phyloP scores from a whole-genome alignment of 2,113 vertebrate genomes.

The Gadus macrocephalus region DNA sequence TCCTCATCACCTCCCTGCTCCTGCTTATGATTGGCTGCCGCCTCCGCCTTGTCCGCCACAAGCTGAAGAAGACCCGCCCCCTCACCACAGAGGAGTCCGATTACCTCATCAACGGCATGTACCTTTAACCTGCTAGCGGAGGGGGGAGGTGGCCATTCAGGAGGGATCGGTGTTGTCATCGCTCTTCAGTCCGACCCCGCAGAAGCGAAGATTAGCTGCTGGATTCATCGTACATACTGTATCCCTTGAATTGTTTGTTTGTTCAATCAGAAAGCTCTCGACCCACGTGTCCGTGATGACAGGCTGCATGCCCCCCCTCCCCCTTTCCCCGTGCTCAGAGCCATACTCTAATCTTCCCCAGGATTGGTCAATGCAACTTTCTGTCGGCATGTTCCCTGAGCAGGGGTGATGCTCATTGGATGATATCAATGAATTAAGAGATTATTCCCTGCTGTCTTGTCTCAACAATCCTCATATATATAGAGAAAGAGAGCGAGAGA shows the following conservation, averaged over 20 bases:
- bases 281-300: slow-evolving; percentile 1
- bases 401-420: background rate
- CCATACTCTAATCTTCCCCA: background rate
- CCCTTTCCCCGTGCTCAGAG: slow-evolving; percentile 4
- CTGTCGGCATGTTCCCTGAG: background rate
- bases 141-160: too few relatives aligned
- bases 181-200: too few relatives aligned
- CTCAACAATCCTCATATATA: background rate
- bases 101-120: slow-evolving; percentile 99
- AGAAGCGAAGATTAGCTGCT: too few relatives aligned
- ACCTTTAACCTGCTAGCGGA: slow-evolving; percentile 73
- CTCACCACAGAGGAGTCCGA: slow-evolving; percentile 96
- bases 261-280: too few relatives aligned
- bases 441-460: background rate
- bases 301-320: background rate
- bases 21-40: slow-evolving; percentile 91
- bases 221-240: too few relatives aligned
- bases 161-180: too few relatives aligned
- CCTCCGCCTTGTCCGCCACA: slow-evolving; percentile 84
- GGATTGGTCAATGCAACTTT: background rate
- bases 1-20: slow-evolving; percentile 89
- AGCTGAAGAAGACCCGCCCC: slow-evolving; percentile 90
- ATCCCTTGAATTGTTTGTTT: too few relatives aligned
- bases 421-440: too few relatives aligned
- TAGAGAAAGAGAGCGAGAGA: background rate